A percentile compares a stretch with the other conserved stretches of the same genome.
These are phyloP conservation scores for Stictocephala bisonia DNA, from an alignment of 2,888 invertebrate species.

Conservation along the genomic window DNA sequence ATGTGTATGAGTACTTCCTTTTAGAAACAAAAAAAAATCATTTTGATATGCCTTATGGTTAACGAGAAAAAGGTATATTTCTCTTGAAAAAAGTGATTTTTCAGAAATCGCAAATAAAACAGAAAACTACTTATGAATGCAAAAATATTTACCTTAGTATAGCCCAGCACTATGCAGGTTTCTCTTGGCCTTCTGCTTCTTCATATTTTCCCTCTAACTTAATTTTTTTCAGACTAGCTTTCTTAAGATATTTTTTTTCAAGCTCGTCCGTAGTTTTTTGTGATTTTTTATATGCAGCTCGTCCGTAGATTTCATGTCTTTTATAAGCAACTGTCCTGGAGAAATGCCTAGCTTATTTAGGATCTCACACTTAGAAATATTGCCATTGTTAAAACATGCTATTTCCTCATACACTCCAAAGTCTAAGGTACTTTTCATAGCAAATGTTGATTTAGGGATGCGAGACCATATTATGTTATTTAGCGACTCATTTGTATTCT, in stretches of 20 bases:
- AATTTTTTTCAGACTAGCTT: background rate
- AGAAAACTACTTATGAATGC: too few species aligned
- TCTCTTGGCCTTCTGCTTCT: background rate
- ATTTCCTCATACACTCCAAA: background rate
- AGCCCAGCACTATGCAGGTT: background rate
- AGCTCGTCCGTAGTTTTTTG: slow-evolving; percentile 4
- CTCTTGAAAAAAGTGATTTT: too few species aligned
- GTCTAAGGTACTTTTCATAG: background rate
- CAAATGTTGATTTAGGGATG: slow-evolving; percentile 12
- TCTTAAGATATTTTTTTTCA: background rate
- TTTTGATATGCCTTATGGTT: too few species aligned
- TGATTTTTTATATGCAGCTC: background rate
- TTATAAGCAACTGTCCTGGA: slow-evolving; percentile 2
- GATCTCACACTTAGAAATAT: slow-evolving; percentile 1
- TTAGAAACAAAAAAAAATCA: too few species aligned
- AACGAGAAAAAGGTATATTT: too few species aligned
- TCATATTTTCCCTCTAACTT: too few species aligned
- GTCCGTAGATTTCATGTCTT: slow-evolving; percentile 10
- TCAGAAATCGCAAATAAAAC: too few species aligned
- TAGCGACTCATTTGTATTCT: slow-evolving; percentile 27
- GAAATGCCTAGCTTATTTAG: slow-evolving; percentile 6
- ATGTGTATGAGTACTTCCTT: too few species aligned
- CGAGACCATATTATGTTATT: slow-evolving; percentile 24
- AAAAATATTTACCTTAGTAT: background rate
- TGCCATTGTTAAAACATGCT: slow-evolving; percentile 2